Evolutionary conservation across 2,113 vertebrate species (phyloP).

Genomic region (Promerops cafer): DNA sequence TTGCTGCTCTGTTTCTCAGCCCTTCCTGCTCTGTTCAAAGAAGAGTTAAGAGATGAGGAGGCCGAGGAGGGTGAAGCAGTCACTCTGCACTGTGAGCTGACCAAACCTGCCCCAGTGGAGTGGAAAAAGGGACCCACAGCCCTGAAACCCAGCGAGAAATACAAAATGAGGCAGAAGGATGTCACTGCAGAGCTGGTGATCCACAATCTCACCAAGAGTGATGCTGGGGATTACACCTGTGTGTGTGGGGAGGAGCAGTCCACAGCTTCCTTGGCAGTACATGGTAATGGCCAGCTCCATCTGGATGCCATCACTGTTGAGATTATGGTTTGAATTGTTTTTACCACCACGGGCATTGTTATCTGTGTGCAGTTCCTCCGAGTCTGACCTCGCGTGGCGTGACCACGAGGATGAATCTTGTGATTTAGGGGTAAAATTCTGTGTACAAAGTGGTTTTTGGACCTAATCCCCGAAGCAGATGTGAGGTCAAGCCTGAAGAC

Average conservation of each 20-base stretch:
- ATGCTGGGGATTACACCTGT: slow-evolving; percentile 73
- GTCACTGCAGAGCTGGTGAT: slow-evolving; percentile 68
- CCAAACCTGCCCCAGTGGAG: slow-evolving; percentile 60
- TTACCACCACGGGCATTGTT: fast-evolving
- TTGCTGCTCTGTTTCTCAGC: slow-evolving; percentile 38
- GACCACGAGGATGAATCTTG: neutral
- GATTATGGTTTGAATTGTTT: neutral
- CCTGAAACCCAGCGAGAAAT: slow-evolving; percentile 58
- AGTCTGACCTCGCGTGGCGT: fast-evolving
- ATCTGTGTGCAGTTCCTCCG: neutral
- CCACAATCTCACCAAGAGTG: slow-evolving; percentile 36
- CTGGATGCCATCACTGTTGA: neutral
- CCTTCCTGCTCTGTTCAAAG: slow-evolving; percentile 71
- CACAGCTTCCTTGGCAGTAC: slow-evolving; percentile 25
- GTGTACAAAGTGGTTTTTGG: neutral
- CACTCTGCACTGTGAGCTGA: slow-evolving; percentile 78
- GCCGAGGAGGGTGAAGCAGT: slow-evolving; percentile 15
- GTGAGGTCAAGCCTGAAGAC: neutral
- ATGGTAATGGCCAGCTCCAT: slow-evolving; percentile 20
- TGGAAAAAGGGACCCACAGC: slow-evolving; percentile 69
- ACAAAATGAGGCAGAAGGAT: slow-evolving; percentile 67
- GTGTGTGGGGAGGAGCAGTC: slow-evolving; percentile 70
- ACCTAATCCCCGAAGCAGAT: neutral
- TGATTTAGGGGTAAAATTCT: neutral
- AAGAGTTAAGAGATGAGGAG: slow-evolving; percentile 69